phyloP scores from a whole-genome alignment of 2,888 invertebrate genomes.

The Volucella inanis region DNA sequence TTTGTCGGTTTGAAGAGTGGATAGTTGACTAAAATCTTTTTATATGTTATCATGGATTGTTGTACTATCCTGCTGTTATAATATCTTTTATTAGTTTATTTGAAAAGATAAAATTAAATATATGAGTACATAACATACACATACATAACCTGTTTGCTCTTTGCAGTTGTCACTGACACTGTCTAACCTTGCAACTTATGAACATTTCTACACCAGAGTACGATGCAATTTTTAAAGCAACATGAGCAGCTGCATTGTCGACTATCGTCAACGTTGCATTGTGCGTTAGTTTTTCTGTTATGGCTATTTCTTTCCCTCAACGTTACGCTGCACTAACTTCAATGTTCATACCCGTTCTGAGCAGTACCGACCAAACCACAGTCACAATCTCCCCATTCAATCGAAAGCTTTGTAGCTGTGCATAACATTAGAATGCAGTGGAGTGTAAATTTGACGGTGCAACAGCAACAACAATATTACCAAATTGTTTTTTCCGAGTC shows the following conservation, averaged over 20 bases:
- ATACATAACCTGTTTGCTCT: neutral
- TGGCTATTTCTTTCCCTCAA: neutral
- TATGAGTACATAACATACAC: too few relatives aligned
- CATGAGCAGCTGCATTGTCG: constrained; percentile 15
- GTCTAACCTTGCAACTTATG: constrained; percentile 46
- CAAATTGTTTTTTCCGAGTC: neutral
- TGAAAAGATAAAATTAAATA: too few relatives aligned
- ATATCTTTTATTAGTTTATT: too few relatives aligned
- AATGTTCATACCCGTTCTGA: neutral
- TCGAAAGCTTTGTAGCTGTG: neutral
- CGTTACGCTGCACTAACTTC: neutral
- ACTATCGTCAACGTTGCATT: constrained; percentile 4
- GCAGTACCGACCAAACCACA: constrained; percentile 39
- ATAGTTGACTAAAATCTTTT: too few relatives aligned
- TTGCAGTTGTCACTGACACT: constrained; percentile 8
- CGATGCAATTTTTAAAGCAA: constrained; percentile 8
- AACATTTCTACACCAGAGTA: constrained; percentile 11
- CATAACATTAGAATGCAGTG: constrained; percentile 38
- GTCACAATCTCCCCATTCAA: neutral
- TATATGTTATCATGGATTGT: too few relatives aligned
- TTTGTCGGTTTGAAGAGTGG: too few relatives aligned
- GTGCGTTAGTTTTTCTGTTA: constrained; percentile 10
- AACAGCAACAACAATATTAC: neutral
- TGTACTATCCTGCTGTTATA: too few relatives aligned
- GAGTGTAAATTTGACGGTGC: constrained; percentile 14